These are phyloP conservation scores for Palythoa grandis DNA, from an alignment of 92 coral and sea anemone genomes.

Conservation along the genomic window DNA sequence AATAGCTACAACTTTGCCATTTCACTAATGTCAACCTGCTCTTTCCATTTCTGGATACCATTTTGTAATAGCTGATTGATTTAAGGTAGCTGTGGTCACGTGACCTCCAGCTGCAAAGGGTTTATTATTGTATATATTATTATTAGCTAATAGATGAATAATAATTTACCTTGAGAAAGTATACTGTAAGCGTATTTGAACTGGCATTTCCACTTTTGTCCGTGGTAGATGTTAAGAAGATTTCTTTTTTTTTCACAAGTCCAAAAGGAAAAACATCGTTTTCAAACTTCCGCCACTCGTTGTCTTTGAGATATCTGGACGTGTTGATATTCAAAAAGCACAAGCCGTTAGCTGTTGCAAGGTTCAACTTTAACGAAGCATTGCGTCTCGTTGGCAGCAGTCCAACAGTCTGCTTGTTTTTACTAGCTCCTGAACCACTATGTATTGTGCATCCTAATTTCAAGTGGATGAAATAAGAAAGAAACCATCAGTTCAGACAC, in stretches of 20 bases:
- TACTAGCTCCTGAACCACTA: not conserved
- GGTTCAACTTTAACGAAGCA: not conserved
- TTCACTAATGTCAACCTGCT: no score
- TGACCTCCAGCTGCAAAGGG: no score
- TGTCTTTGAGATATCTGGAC: not conserved
- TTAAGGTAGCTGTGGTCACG: no score
- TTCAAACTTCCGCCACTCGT: not conserved
- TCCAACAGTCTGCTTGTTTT: constrained; percentile 12
- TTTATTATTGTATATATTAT: no score
- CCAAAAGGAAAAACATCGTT: not conserved
- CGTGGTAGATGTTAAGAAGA: not conserved
- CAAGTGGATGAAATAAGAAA: no score
- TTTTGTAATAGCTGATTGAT: no score
- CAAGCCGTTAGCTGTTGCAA: not conserved
- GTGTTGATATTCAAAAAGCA: not conserved
- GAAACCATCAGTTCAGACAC: no score
- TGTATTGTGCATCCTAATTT: constrained; percentile 18
- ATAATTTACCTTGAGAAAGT: constrained; percentile 15
- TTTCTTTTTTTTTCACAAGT: constrained; percentile 7
- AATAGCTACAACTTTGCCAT: no score
- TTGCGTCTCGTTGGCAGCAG: not conserved
- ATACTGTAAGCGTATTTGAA: not conserved
- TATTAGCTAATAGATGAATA: not conserved
- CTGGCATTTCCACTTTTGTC: constrained; percentile 3
- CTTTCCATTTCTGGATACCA: no score